Evolutionary conservation across 2,113 vertebrate species (phyloP).

Genomic region (Corythornis vintsioides): DNA sequence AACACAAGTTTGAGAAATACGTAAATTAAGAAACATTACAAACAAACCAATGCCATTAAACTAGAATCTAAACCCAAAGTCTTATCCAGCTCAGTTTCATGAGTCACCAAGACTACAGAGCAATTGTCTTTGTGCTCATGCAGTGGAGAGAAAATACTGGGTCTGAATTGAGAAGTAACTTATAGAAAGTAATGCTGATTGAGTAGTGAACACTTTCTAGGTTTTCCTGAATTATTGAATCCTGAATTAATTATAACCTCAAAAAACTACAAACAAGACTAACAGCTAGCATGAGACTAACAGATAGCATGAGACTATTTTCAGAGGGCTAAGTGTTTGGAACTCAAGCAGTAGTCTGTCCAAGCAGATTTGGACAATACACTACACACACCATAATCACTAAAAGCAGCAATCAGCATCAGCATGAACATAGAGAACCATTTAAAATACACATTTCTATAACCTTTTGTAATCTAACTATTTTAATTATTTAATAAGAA

Average conservation of each 20-base stretch:
- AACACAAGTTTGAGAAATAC: not conserved
- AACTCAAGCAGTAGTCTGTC: not conserved
- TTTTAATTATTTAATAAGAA: slow-evolving; percentile 70
- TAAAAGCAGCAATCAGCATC: slow-evolving; percentile 8
- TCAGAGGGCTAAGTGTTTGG: not conserved
- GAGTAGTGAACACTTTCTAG: not conserved
- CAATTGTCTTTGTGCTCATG: not conserved
- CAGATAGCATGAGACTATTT: not conserved
- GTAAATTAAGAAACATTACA: not conserved
- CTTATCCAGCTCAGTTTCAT: not conserved
- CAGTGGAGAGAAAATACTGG: not conserved
- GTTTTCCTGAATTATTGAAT: not conserved
- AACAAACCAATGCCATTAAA: not conserved
- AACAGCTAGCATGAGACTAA: not conserved
- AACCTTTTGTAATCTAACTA: slow-evolving; percentile 13
- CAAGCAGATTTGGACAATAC: not conserved
- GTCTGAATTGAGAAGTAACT: not conserved
- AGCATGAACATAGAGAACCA: not conserved
- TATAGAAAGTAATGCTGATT: not conserved
- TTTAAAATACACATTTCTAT: slow-evolving; percentile 25
- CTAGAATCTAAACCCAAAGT: not conserved
- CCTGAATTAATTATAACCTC: not conserved
- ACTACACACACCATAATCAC: not conserved
- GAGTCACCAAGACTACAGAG: not conserved
- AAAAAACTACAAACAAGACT: not conserved